Conservation (phyloP, 1,140 invertebrate species). For the Seison nebaliae region DNA sequence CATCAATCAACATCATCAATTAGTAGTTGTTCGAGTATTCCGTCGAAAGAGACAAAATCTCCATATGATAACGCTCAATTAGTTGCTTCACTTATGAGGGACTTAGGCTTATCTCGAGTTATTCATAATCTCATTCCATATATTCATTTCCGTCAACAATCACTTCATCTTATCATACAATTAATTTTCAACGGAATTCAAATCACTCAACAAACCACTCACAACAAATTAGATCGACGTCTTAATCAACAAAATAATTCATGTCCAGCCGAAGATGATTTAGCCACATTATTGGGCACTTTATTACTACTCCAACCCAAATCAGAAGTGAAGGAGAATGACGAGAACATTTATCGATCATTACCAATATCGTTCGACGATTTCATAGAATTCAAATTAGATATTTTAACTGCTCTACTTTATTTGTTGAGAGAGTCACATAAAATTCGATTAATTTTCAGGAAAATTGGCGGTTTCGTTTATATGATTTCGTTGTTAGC, state of each 20-base stretch:
- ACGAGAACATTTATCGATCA: too few species aligned
- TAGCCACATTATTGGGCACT: conserved; percentile 61
- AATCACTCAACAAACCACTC: too few species aligned
- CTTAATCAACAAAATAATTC: too few species aligned
- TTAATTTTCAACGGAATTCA: too few species aligned
- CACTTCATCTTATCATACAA: conserved; percentile 47
- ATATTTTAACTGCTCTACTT: too few species aligned
- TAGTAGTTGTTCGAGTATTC: too few species aligned
- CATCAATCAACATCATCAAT: too few species aligned
- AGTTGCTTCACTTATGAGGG: conserved; percentile 89
- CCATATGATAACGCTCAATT: conserved; percentile 68
- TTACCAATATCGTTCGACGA: too few species aligned
- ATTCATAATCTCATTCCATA: conserved; percentile 63
- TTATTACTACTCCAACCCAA: conserved; percentile 65
- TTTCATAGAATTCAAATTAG: too few species aligned
- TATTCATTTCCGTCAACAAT: conserved; percentile 48
- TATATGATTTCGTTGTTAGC: conserved; percentile 83
- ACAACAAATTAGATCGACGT: too few species aligned
- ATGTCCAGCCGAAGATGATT: conserved; percentile 81
- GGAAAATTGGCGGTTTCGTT: conserved; percentile 86
- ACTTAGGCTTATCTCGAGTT: conserved; percentile 57
- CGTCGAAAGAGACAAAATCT: conserved; percentile 64
- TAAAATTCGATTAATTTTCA: conserved; percentile 70
- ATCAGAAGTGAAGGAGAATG: conserved; percentile 41
- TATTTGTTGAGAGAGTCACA: conserved; percentile 71